Conservation (phyloP, 2,888 invertebrate genomes). For the Branchellion lobata region DNA sequence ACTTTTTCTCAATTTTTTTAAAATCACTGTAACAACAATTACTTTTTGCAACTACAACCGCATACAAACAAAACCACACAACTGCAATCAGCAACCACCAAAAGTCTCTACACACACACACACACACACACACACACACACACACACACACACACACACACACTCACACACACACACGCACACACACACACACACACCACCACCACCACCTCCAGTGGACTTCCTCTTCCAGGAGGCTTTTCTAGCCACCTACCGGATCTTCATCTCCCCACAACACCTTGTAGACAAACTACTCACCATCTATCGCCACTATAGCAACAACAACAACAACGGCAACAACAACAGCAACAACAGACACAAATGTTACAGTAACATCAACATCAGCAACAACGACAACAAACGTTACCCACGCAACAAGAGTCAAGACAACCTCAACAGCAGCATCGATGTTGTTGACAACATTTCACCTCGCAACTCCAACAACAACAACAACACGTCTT, state of each 20-base stretch:
- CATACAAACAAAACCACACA: too few species aligned
- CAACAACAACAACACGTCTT: background rate
- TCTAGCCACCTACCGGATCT: slow-evolving; percentile 93
- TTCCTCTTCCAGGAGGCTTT: slow-evolving; percentile 94
- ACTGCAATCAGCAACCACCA: too few species aligned
- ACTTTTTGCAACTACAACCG: too few species aligned
- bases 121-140: too few species aligned
- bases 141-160: too few species aligned
- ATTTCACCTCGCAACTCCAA: background rate
- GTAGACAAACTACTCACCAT: slow-evolving; percentile 80
- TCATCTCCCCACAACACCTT: slow-evolving; percentile 82
- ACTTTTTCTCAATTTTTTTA: too few species aligned
- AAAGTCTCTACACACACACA: too few species aligned
- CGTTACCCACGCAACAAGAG: background rate
- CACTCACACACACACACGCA: too few species aligned
- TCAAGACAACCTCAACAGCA: background rate
- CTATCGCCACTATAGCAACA: slow-evolving; percentile 70
- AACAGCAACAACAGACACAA: slow-evolving; percentile 61
- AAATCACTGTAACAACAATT: too few species aligned
- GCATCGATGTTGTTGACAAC: background rate
- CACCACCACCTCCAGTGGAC: slow-evolving; percentile 17
- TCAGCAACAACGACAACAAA: background rate
- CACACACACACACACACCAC: too few species aligned
- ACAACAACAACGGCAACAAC: slow-evolving; percentile 58
- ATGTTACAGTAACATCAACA: background rate